Base-by-base conservation (phyloP, 2,113 vertebrate genomes). In the Pollachius pollachius region DNA sequence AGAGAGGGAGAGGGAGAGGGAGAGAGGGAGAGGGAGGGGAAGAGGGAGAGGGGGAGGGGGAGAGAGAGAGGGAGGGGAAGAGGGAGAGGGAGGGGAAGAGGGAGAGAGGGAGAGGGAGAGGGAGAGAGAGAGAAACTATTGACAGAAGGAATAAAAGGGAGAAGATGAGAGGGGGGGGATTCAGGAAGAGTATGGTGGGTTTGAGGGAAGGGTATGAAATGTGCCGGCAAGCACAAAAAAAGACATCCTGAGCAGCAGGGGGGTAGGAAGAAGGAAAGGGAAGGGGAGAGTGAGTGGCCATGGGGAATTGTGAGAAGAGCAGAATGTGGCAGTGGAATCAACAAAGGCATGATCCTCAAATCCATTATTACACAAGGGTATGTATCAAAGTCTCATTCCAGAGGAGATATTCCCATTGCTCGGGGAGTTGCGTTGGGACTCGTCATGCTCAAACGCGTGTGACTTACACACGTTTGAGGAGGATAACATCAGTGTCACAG, bases 211-310 rank as follows among this genome's bases (percentile, higher is more conserved):
- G 21, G 16, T 27, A 65, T 54, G 1, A 48, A 56, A n/a, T 34
- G 6, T 77, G 77, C 81, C 79, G 76, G 64, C 62, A 68, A 62
- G 68, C 83, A 73, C 71, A 78, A 48, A 48, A 48, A 48, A 48
- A 9, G 80, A 67, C 81, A 88, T 72, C 41, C 84, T 86, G 69
- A 84, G 68, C 74, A 70, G 76, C 61, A 21, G 76, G 81, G 76
- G 72, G 81, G 30, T 11, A 34, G 70, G 78, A 81, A 81, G 67
- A 13, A 8, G 63, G 65, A 61, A 80, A 64, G 73, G 70, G 65
- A 69, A 57, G 41, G 19, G 15, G 48, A 41, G 13, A 57, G 54
- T 17, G 15, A n/a, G 16, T 16, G 54, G n/a, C 15, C 4, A 4
- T 57, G 16, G 54, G 54, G 15, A n/a, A 17, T n/a, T 60, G 41